Percentiles rank a stretch among this genome's conserved stretches.
These are phyloP conservation scores for Branchinecta lynchi DNA, from an alignment of 1,140 invertebrate species.

Conservation along the genomic window DNA sequence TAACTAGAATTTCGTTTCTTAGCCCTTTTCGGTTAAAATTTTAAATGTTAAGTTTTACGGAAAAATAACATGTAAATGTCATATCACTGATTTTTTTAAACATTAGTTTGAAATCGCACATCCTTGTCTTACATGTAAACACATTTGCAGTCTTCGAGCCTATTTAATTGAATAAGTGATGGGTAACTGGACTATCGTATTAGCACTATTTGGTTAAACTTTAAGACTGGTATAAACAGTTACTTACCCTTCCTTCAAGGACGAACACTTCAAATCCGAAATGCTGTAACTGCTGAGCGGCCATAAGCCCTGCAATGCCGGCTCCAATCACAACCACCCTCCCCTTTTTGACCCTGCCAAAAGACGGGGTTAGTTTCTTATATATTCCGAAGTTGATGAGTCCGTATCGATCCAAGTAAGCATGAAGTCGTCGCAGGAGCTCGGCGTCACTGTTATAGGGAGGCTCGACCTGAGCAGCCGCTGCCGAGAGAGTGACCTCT, in stretches of 20 bases:
- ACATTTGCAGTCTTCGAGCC: too few relatives aligned
- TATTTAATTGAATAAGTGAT: too few relatives aligned
- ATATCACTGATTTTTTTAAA: too few relatives aligned
- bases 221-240: background rate
- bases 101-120: too few relatives aligned
- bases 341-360: conserved; percentile 58
- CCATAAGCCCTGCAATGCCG: conserved; percentile 80
- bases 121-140: too few relatives aligned
- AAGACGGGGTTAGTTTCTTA: conserved; percentile 55
- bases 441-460: conserved; percentile 81
- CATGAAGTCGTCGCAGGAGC: conserved; percentile 67
- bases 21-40: too few relatives aligned
- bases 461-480: conserved; percentile 62
- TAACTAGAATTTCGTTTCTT: too few relatives aligned
- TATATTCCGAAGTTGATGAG: conserved; percentile 98
- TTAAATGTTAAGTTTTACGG: too few relatives aligned
- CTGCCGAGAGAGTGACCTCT: conserved; percentile 69
- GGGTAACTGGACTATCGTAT: too few relatives aligned
- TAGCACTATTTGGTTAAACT: too few relatives aligned
- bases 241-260: conserved; percentile 65
- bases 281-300: conserved; percentile 81
- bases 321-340: conserved; percentile 91
- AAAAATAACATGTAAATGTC: too few relatives aligned
- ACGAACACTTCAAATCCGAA: conserved; percentile 94
- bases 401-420: conserved; percentile 86